A percentile compares a stretch with the other conserved stretches of the same genome.
These are phyloP conservation scores for Epistrophe eligans DNA, from an alignment of 2,888 invertebrate species.

Conservation along the genomic window DNA sequence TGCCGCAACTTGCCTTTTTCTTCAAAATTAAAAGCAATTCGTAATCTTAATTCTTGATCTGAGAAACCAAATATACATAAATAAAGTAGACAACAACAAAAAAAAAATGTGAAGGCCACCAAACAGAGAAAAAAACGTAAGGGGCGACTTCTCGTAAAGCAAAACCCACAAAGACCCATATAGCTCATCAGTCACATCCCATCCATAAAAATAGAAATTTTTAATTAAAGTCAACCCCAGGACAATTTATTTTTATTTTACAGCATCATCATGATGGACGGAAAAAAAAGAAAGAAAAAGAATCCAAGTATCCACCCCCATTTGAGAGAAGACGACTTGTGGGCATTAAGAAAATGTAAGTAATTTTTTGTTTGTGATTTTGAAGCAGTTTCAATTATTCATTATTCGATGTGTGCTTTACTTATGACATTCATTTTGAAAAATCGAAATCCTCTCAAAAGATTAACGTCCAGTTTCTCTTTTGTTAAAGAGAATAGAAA, in stretches of 20 bases:
- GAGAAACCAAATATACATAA: conserved; percentile 54
- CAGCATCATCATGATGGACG: neutral
- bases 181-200: conserved; percentile 71
- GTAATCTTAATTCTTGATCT: conserved; percentile 74
- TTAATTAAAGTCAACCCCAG: conserved; percentile 75
- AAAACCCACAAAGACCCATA: conserved; percentile 38
- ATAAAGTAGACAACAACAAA: conserved; percentile 48
- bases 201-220: conserved; percentile 74
- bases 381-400: conserved; percentile 45
- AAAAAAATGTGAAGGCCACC: conserved; percentile 9
- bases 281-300: neutral
- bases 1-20: conserved; percentile 12
- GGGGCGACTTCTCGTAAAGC: conserved; percentile 7
- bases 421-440: conserved; percentile 35
- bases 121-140: conserved; percentile 11
- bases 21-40: conserved; percentile 70
- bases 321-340: neutral
- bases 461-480: conserved; percentile 18
- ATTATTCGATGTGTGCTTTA: conserved; percentile 43
- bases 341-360: conserved; percentile 61
- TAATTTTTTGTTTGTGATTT: conserved; percentile 31
- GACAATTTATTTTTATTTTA: conserved; percentile 28
- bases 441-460: conserved; percentile 19
- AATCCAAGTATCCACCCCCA: conserved; percentile 27
- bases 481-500: neutral